Percentiles rank a stretch among this genome's conserved stretches.
Conservation (phyloP, 2,888 invertebrate genomes). For the Tenthredo notha region DNA sequence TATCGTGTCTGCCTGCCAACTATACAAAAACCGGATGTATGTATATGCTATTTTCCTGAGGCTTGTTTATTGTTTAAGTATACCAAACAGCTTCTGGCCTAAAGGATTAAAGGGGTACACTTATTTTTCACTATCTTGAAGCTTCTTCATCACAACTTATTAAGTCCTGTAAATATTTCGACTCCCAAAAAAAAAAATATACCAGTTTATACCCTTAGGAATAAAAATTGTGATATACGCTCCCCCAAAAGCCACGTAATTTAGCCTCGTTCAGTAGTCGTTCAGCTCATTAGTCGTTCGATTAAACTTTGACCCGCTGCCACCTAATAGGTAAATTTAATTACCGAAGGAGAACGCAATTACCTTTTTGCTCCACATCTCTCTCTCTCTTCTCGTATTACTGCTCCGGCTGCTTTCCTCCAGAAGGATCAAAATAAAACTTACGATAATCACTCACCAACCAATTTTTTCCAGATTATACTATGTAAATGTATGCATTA, state of each 20-base stretch:
- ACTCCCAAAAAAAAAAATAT: not conserved
- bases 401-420: not conserved
- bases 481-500: not conserved
- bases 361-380: constrained; percentile 39
- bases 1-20: not conserved
- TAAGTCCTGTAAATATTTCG: not conserved
- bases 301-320: constrained; percentile 42
- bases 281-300: constrained; percentile 36
- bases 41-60: not conserved
- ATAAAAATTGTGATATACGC: not conserved
- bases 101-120: not conserved
- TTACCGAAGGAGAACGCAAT: constrained; percentile 45
- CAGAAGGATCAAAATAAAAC: constrained; percentile 66
- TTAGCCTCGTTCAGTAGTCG: constrained; percentile 11
- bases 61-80: not conserved
- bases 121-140: too few relatives aligned
- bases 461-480: not conserved
- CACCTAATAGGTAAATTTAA: constrained; percentile 46
- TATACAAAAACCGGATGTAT: not conserved
- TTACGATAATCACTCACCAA: constrained; percentile 73
- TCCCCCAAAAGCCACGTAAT: not conserved
- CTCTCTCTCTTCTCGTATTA: not conserved
- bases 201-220: not conserved
- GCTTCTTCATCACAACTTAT: not conserved
- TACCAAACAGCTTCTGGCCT: not conserved